A percentile compares a stretch with the other conserved stretches of the same genome.
These are phyloP conservation scores for Lophotis ruficrista DNA, from an alignment of 2,113 vertebrate genomes.

Conservation along the genomic window DNA sequence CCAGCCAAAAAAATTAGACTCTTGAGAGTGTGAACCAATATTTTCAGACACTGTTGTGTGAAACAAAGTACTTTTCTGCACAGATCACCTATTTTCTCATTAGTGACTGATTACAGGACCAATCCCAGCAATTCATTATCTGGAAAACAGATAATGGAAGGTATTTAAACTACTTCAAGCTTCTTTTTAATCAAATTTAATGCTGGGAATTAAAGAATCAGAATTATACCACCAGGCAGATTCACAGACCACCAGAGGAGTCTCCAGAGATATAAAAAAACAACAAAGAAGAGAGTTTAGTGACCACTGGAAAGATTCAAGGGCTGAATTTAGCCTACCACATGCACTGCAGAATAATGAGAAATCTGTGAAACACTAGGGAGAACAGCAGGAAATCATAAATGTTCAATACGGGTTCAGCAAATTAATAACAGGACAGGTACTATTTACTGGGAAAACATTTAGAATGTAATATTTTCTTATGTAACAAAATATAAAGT, in stretches of 20 bases:
- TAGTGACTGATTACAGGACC: slow-evolving; percentile 11
- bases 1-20: not conserved
- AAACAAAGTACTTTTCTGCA: not conserved
- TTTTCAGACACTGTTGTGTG: not conserved
- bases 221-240: not conserved
- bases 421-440: not conserved
- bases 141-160: not conserved
- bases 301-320: not conserved
- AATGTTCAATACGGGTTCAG: not conserved
- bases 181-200: slow-evolving; percentile 37
- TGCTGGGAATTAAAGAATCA: slow-evolving; percentile 4
- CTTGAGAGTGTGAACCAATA: not conserved
- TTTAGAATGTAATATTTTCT: slow-evolving; percentile 3
- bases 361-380: not conserved
- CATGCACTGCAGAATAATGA: not conserved
- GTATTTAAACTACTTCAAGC: not conserved
- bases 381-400: not conserved
- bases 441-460: not conserved
- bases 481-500: not conserved
- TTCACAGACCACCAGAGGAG: not conserved
- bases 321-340: not conserved
- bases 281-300: not conserved
- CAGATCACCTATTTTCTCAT: not conserved
- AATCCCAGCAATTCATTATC: slow-evolving; percentile 33
- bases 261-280: not conserved